These are phyloP conservation scores for Drosophila littoralis DNA, from an alignment of 1,140 invertebrate genomes.

Conservation along the genomic window DNA sequence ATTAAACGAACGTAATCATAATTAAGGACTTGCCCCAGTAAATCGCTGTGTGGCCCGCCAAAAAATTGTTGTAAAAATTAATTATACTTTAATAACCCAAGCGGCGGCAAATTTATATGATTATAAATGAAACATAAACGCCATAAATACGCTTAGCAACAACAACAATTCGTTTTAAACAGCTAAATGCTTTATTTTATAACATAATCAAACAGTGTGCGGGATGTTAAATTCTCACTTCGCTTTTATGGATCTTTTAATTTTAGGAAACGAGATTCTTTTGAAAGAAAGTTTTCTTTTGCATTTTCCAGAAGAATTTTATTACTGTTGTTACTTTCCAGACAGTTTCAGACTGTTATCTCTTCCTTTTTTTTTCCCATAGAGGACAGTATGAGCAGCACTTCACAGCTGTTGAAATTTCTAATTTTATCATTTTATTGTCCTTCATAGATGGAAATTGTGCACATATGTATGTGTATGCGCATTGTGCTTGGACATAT, in stretches of 20 bases:
- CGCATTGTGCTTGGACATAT: too few relatives aligned
- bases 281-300: not conserved
- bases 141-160: conserved; percentile 14
- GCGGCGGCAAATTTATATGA: conserved; percentile 5
- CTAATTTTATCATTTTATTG: too few relatives aligned
- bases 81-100: conserved; percentile 34
- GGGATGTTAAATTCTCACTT: not conserved
- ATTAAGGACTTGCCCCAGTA: conserved; percentile 32
- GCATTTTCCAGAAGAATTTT: not conserved
- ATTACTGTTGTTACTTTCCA: not conserved
- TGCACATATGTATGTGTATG: too few relatives aligned
- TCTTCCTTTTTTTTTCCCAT: too few relatives aligned
- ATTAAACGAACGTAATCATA: conserved; percentile 50
- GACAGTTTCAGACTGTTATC: too few relatives aligned
- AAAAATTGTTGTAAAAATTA: conserved; percentile 31
- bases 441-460: too few relatives aligned
- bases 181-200: conserved; percentile 5
- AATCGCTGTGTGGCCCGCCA: not conserved
- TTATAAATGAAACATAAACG: conserved; percentile 11
- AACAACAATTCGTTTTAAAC: conserved; percentile 6
- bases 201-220: conserved; percentile 1
- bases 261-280: not conserved
- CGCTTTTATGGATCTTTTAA: conserved; percentile 5
- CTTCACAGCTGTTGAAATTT: too few relatives aligned
- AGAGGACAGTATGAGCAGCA: too few relatives aligned